Conservation (phyloP, 1,140 invertebrate genomes). For the Steinernema khuongi region DNA sequence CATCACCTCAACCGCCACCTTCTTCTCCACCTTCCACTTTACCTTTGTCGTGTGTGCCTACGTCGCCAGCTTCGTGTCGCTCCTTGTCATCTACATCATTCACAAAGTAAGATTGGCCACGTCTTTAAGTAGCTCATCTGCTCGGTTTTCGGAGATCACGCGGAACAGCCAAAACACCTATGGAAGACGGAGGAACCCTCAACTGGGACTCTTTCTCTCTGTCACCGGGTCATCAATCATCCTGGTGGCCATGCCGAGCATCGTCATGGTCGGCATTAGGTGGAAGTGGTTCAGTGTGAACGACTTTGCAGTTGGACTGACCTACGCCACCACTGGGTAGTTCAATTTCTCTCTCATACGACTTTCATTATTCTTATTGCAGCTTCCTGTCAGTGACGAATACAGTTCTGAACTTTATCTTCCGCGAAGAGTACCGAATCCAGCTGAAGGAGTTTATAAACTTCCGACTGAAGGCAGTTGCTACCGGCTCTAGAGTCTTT, state of each 20-base stretch:
- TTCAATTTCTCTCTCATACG: too few species aligned
- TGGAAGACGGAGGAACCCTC: not conserved
- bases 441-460: not conserved
- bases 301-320: not conserved
- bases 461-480: too few species aligned
- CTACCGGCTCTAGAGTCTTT: too few species aligned
- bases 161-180: conserved; percentile 15
- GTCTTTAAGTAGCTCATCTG: not conserved
- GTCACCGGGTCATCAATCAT: not conserved
- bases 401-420: not conserved
- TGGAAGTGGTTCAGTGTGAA: not conserved
- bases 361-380: too few species aligned
- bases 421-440: not conserved
- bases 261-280: conserved; percentile 10
- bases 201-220: not conserved
- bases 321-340: conserved; percentile 11
- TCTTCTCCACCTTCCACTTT: conserved; percentile 17
- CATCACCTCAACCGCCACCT: not conserved
- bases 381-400: not conserved
- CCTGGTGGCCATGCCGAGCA: not conserved
- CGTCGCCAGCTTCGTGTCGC: not conserved
- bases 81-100: not conserved
- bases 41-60: not conserved
- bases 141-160: too few species aligned
- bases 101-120: not conserved